A percentile compares a stretch with the other conserved stretches of the same genome.
Evolutionary conservation across 2,888 invertebrate species (phyloP).

Genomic region (Thysanoteuthis rhombus): DNA sequence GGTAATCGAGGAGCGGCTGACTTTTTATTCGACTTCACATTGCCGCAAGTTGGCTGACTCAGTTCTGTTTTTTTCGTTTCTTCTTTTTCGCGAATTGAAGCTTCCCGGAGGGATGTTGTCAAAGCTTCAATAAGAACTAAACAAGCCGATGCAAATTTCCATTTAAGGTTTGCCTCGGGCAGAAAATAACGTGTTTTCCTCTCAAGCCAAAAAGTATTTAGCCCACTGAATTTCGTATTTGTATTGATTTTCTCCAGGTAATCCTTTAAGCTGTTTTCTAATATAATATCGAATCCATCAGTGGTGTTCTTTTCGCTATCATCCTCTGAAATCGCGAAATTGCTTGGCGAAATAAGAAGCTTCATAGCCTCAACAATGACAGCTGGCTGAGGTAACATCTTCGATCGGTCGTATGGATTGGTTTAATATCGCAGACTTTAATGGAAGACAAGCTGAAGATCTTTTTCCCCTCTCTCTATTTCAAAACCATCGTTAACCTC

Average conservation of each 20-base stretch:
- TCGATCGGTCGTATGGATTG: background rate
- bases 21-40: constrained; percentile 25
- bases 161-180: constrained; percentile 35
- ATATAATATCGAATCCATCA: background rate
- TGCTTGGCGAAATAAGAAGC: background rate
- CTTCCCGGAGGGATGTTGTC: constrained; percentile 37
- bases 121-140: constrained; percentile 43
- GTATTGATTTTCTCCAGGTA: background rate
- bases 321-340: background rate
- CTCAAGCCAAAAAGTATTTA: background rate
- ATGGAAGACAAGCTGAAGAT: background rate
- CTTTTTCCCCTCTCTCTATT: background rate
- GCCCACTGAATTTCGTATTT: background rate
- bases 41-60: constrained; percentile 35
- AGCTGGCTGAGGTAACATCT: background rate
- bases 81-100: background rate
- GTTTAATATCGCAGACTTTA: background rate
- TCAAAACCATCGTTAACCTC: background rate
- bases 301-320: background rate
- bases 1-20: constrained; percentile 46
- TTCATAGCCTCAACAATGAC: constrained; percentile 14
- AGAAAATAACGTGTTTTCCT: constrained; percentile 21
- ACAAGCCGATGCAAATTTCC: constrained; percentile 46
- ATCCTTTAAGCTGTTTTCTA: constrained; percentile 22
- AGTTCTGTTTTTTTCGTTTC: background rate